Conservation (phyloP, 2,797 vertebrate species). For the Eidolon dupreanum region DNA sequence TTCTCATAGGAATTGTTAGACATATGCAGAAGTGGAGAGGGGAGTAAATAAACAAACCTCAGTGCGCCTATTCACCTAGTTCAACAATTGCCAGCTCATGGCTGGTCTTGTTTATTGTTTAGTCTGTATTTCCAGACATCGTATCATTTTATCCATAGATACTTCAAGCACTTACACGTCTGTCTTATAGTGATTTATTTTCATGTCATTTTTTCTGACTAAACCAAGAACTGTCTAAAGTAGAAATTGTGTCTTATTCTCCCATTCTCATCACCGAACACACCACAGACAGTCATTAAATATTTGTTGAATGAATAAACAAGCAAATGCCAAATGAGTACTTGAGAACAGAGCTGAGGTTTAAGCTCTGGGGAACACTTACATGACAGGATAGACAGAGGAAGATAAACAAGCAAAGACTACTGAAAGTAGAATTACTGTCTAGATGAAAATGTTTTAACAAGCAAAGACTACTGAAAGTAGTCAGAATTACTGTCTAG, state of each 20-base stretch:
- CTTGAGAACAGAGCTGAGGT: neutral
- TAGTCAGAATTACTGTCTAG: slow-evolving; percentile 1
- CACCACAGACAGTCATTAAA: neutral
- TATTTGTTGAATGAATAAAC: slow-evolving; percentile 21
- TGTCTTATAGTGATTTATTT: neutral
- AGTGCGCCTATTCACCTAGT: neutral
- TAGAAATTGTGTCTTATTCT: slow-evolving; percentile 10
- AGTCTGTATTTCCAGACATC: neutral
- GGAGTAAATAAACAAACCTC: neutral
- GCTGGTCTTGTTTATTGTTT: slow-evolving; percentile 26
- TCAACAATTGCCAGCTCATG: neutral
- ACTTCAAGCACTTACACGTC: neutral
- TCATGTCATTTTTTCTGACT: slow-evolving; percentile 24
- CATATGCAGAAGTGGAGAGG: neutral
- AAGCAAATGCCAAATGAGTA: neutral
- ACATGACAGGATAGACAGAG: neutral
- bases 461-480: neutral
- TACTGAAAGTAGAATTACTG: slow-evolving; percentile 12
- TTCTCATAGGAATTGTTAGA: neutral
- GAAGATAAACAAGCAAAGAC: neutral
- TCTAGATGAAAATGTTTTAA: slow-evolving; percentile 30
- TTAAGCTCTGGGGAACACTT: neutral
- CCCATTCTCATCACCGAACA: neutral
- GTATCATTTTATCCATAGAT: neutral
- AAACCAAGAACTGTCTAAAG: neutral